Evolutionary conservation across 2,113 vertebrate species (phyloP).

Genomic region (Neopipo cinnamomea): DNA sequence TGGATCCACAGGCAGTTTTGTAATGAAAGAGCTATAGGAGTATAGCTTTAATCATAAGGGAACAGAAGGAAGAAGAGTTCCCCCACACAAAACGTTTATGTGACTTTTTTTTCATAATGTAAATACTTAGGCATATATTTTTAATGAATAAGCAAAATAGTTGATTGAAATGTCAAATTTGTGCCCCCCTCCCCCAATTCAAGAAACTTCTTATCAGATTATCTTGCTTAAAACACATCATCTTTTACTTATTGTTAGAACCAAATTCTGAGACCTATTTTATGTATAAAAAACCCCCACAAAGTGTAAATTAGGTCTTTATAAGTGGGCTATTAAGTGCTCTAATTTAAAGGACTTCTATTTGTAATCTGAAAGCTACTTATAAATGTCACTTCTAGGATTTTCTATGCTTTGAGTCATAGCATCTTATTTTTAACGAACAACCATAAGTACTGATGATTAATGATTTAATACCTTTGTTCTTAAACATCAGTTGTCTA

Average conservation of each 20-base stretch:
- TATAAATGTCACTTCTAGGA: not conserved
- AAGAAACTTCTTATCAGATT: not conserved
- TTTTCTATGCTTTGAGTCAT: not conserved
- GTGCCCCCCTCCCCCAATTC: rapidly evolving
- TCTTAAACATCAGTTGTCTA: not conserved
- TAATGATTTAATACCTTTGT: not conserved
- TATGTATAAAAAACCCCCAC: not conserved
- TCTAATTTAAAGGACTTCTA: not conserved
- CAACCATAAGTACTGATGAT: not conserved
- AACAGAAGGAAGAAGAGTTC: not conserved
- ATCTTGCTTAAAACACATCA: not conserved
- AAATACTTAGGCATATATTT: not conserved
- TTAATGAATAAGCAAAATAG: not conserved
- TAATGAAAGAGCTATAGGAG: not conserved
- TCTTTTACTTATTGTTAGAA: not conserved
- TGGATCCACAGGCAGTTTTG: not conserved
- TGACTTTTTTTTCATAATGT: not conserved
- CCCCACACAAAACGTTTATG: not conserved
- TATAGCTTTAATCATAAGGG: not conserved
- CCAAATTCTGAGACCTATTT: not conserved
- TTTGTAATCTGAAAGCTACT: not conserved
- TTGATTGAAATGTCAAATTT: not conserved
- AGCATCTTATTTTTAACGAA: not conserved
- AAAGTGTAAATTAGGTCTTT: not conserved
- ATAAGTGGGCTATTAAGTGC: not conserved